Percentiles rank a stretch among this genome's conserved stretches.
Conservation (phyloP, 2,888 invertebrate genomes). For the Odontomyia ornata region DNA sequence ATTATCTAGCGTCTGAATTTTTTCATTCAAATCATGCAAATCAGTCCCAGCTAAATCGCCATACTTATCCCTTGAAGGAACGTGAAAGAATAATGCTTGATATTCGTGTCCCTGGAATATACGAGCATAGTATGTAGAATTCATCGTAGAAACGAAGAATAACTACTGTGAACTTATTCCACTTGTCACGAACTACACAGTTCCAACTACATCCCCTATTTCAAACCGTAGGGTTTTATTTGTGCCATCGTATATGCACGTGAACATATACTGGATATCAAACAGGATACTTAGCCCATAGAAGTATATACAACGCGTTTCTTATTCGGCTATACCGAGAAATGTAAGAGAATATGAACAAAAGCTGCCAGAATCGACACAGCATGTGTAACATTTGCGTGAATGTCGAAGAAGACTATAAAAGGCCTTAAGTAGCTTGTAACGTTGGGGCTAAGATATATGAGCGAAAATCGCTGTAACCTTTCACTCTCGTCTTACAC, state of each 20-base stretch:
- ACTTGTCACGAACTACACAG: slow-evolving; percentile 29
- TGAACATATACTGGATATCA: not conserved
- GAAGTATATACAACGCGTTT: too few relatives aligned
- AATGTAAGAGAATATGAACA: not conserved
- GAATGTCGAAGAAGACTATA: slow-evolving; percentile 35
- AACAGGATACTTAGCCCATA: not conserved
- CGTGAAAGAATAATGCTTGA: not conserved
- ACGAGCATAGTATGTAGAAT: too few relatives aligned
- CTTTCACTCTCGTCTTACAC: not conserved
- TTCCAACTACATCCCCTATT: not conserved
- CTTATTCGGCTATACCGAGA: too few relatives aligned
- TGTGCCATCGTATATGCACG: not conserved
- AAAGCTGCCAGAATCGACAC: slow-evolving; percentile 12
- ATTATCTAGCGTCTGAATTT: too few relatives aligned
- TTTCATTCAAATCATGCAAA: too few relatives aligned
- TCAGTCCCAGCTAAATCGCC: too few relatives aligned
- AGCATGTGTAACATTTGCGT: slow-evolving; percentile 37
- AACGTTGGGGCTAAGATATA: slow-evolving; percentile 22
- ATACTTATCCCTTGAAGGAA: too few relatives aligned
- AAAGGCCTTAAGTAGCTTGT: slow-evolving; percentile 37
- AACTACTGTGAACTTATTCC: slow-evolving; percentile 7
- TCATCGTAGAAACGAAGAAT: slow-evolving; percentile 5
- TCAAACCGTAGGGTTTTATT: not conserved
- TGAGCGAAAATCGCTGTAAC: slow-evolving; percentile 38
- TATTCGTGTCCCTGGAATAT: not conserved